Percentiles rank a stretch among this genome's conserved stretches.
phyloP scores from a whole-genome alignment of 30 jellyfish, hydroid and myxozoan genomes.

The Aurelia coerulea region DNA sequence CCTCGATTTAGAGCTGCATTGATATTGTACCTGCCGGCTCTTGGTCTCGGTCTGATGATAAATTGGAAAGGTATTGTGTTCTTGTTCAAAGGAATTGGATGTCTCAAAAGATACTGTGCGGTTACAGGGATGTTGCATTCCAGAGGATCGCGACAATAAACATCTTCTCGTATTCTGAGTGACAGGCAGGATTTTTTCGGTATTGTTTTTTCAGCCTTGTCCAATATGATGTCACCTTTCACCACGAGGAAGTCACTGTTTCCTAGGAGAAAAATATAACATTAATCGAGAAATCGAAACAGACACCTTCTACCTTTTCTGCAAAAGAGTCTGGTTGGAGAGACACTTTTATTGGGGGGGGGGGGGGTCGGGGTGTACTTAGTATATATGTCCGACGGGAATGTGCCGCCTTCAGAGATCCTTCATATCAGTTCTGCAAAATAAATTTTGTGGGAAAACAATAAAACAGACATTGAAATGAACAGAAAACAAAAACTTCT shows the following conservation, averaged over 20 bases:
- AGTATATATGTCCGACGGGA: too few relatives aligned
- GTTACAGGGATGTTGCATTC: constrained; percentile 11
- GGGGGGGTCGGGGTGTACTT: too few relatives aligned
- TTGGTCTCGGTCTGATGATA: constrained; percentile 48
- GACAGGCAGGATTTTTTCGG: constrained; percentile 52
- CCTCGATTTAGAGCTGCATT: constrained; percentile 38
- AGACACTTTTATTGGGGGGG: too few relatives aligned
- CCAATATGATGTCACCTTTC: constrained; percentile 25
- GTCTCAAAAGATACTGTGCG: constrained; percentile 4
- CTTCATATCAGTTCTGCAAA: too few relatives aligned
- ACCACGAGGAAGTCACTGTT: constrained; percentile 3
- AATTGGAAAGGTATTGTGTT: constrained; percentile 23
- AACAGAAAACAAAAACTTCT: not conserved
- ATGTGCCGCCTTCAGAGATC: too few relatives aligned
- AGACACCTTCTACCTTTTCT: too few relatives aligned
- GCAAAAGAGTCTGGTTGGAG: too few relatives aligned
- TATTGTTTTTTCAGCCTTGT: not conserved
- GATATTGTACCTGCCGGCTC: constrained; percentile 38
- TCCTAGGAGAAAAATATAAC: not conserved
- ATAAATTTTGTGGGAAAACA: too few relatives aligned
- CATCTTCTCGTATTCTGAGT: not conserved
- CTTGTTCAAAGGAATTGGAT: not conserved
- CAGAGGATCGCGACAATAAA: not conserved
- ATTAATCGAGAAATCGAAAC: too few relatives aligned
- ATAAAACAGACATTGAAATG: too few relatives aligned